phyloP scores from a whole-genome alignment of 2,797 vertebrate genomes.

The Pempheris klunzingeri region DNA sequence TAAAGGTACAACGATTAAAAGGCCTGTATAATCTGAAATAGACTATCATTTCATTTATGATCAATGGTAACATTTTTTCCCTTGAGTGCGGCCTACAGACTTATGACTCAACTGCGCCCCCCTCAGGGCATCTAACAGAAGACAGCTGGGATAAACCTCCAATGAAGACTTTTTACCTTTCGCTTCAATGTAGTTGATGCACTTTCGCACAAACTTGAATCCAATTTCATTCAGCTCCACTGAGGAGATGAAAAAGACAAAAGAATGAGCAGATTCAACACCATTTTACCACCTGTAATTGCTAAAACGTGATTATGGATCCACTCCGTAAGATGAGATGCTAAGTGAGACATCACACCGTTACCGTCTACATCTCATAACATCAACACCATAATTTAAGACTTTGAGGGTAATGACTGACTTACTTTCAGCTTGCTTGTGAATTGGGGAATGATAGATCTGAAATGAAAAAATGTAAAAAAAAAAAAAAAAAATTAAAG shows the following conservation, averaged over 20 bases:
- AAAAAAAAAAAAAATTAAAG: slow-evolving; percentile 42
- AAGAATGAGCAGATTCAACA: background rate
- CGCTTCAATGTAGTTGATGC: slow-evolving; percentile 94
- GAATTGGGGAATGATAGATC: slow-evolving; percentile 98
- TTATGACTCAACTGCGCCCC: slow-evolving; percentile 64
- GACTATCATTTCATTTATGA: slow-evolving; percentile 10
- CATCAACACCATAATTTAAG: background rate
- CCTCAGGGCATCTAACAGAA: slow-evolving; percentile 57
- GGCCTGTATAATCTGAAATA: slow-evolving; percentile 24
- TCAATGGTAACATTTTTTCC: background rate
- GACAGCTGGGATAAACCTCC: background rate
- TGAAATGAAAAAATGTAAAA: slow-evolving; percentile 76
- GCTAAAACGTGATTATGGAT: background rate
- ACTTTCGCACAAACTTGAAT: slow-evolving; percentile 96
- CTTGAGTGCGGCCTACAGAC: slow-evolving; percentile 16
- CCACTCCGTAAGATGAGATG: background rate
- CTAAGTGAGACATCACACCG: background rate
- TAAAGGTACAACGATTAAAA: slow-evolving; percentile 20
- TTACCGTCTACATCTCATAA: background rate
- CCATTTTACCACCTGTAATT: background rate
- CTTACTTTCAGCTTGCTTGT: slow-evolving; percentile 98
- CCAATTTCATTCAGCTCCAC: slow-evolving; percentile 97
- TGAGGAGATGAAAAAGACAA: slow-evolving; percentile 63
- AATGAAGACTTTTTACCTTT: slow-evolving; percentile 86
- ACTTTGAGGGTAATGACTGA: slow-evolving; percentile 49